phyloP scores from a whole-genome alignment of 2,797 vertebrate genomes.

The Muraenolepis orangiensis region DNA sequence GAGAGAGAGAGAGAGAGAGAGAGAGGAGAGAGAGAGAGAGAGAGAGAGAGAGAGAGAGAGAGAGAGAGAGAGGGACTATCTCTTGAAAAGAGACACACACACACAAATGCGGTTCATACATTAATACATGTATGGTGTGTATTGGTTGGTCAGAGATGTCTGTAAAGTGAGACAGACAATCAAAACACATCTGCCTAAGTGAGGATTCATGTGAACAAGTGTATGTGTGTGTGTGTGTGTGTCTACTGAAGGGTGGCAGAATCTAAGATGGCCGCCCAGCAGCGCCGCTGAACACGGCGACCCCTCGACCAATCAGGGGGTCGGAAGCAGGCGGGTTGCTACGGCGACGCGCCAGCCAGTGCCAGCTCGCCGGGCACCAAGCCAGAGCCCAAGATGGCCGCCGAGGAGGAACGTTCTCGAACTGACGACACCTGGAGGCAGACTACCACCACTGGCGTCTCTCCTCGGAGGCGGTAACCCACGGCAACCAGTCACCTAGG shows the following conservation, averaged over 20 bases:
- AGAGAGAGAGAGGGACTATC: background rate
- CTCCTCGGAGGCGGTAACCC: background rate
- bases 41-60: background rate
- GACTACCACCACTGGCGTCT: background rate
- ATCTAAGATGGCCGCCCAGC: background rate
- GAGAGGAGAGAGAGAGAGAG: too few species aligned
- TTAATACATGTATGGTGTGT: background rate
- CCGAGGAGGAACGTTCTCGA: slow-evolving; percentile 19
- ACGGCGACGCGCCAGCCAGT: slow-evolving; percentile 43
- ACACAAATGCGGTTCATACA: too few species aligned
- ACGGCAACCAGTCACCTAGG: background rate
- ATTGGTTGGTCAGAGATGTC: background rate
- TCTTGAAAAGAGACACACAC: background rate
- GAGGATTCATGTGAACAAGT: background rate
- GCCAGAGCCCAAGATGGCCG: slow-evolving; percentile 69
- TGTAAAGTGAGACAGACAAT: background rate
- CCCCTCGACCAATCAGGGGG: slow-evolving; percentile 29
- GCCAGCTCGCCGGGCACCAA: slow-evolving; percentile 44
- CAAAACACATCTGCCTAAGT: background rate
- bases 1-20: too few species aligned
- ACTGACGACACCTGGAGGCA: background rate
- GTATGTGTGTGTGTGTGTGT: background rate
- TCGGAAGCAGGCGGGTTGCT: slow-evolving; percentile 43
- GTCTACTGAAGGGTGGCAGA: background rate
- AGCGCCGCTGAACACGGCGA: slow-evolving; percentile 12